These are phyloP conservation scores for Plectropomus leopardus DNA, from an alignment of 2,113 vertebrate species.

Conservation along the genomic window DNA sequence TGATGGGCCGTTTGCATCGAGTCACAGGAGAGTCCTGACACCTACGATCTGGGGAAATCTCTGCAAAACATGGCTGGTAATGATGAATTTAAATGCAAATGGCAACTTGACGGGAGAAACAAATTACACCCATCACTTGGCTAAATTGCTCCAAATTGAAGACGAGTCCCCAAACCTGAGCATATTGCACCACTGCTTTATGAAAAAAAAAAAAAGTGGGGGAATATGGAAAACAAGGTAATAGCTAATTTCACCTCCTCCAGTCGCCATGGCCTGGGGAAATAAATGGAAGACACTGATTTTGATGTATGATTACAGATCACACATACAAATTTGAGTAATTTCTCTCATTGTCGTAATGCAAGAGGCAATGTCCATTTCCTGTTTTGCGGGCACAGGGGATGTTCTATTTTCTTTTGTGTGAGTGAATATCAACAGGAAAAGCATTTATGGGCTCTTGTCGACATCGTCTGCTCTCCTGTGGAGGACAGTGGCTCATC, in stretches of 20 bases:
- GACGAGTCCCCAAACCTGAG: conserved; percentile 64
- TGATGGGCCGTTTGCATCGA: conserved; percentile 43
- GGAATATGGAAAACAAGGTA: conserved; percentile 69
- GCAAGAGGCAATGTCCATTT: neutral
- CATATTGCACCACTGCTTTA: conserved; percentile 57
- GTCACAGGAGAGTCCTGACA: conserved; percentile 56
- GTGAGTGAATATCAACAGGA: conserved; percentile 11
- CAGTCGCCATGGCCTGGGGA: conserved; percentile 36
- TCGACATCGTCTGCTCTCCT: conserved; percentile 5
- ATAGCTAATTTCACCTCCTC: conserved; percentile 58
- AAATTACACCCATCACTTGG: conserved; percentile 79
- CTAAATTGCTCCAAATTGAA: conserved; percentile 77
- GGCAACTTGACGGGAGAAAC: conserved; percentile 70
- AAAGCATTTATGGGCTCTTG: neutral
- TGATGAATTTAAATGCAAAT: conserved; percentile 83
- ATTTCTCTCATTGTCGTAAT: neutral
- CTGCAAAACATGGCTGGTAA: conserved; percentile 70
- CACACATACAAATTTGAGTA: conserved; percentile 31
- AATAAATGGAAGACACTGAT: conserved; percentile 35
- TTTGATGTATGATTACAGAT: conserved; percentile 53
- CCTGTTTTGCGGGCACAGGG: neutral
- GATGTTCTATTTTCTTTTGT: neutral
- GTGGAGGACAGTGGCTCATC: conserved; percentile 17
- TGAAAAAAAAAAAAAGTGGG: conserved; percentile 41
- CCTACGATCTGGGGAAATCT: conserved; percentile 76